These are phyloP conservation scores for Arrhopalites spinosus DNA, from an alignment of 2,888 invertebrate species.

Conservation along the genomic window DNA sequence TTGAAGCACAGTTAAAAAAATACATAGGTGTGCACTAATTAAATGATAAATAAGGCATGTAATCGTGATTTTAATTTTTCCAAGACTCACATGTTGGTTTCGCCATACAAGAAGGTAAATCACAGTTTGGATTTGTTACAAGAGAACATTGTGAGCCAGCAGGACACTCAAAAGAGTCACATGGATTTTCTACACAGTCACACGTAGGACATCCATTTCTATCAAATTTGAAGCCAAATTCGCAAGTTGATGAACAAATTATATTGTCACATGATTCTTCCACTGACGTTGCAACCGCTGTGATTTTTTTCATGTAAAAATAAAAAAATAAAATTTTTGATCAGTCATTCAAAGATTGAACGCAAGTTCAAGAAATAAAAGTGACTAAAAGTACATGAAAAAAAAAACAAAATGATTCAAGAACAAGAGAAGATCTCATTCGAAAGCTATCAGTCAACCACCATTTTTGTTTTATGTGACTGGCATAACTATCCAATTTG, in stretches of 20 bases:
- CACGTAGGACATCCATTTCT: slow-evolving; percentile 78
- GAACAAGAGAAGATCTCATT: background rate
- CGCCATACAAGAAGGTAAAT: slow-evolving; percentile 69
- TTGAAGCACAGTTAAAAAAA: background rate
- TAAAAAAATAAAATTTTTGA: background rate
- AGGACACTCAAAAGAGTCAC: slow-evolving; percentile 68
- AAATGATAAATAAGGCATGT: background rate
- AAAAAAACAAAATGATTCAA: background rate
- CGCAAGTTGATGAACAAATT: slow-evolving; percentile 81
- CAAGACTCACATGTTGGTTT: slow-evolving; percentile 74
- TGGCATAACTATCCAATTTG: slow-evolving; percentile 17
- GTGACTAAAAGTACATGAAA: background rate
- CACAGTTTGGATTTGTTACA: slow-evolving; percentile 67
- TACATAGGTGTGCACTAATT: background rate
- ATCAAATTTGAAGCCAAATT: slow-evolving; percentile 78
- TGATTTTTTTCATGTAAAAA: slow-evolving; percentile 5
- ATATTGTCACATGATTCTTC: slow-evolving; percentile 68
- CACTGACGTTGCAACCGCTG: slow-evolving; percentile 24
- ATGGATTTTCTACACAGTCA: slow-evolving; percentile 79
- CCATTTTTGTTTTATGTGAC: background rate
- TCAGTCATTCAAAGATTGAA: background rate
- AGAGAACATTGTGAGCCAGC: slow-evolving; percentile 74
- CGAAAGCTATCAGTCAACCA: background rate
- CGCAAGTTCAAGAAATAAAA: background rate
- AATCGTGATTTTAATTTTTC: background rate